Evolutionary conservation across 1,140 invertebrate species (phyloP).

Genomic region (Macrobrachium rosenbergii): DNA sequence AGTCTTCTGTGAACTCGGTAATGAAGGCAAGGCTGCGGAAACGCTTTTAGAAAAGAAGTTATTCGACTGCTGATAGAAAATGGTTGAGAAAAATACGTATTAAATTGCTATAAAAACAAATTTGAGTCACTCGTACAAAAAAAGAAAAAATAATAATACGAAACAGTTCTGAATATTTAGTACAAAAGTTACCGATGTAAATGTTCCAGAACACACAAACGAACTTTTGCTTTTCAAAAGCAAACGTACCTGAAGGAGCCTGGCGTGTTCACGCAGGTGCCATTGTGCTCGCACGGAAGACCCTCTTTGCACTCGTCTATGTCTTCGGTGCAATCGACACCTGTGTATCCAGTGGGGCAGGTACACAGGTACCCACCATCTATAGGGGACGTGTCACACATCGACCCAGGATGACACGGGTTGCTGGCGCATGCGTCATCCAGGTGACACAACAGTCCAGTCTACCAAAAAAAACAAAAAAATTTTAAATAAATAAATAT

Average conservation of each 20-base stretch:
- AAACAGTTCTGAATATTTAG: too few species aligned
- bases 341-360: constrained; percentile 92
- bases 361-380: constrained; percentile 95
- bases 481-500: too few species aligned
- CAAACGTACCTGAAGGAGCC: constrained; percentile 90
- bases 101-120: too few species aligned
- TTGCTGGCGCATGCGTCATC: constrained; percentile 97
- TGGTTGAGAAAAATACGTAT: too few species aligned
- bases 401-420: constrained; percentile 93
- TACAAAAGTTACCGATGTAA: too few species aligned
- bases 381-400: constrained; percentile 95
- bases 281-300: constrained; percentile 92
- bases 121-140: constrained; percentile 10
- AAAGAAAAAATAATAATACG: background rate
- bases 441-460: constrained; percentile 92
- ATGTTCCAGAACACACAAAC: background rate
- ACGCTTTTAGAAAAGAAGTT: background rate
- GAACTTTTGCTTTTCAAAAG: background rate
- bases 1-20: too few species aligned
- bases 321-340: constrained; percentile 91
- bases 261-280: constrained; percentile 94
- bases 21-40: background rate
- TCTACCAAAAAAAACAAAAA: constrained; percentile 20
- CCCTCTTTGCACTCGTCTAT: constrained; percentile 96
- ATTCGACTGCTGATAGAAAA: too few species aligned